A percentile compares a stretch with the other conserved stretches of the same genome.
Evolutionary conservation across 2,888 invertebrate species (phyloP).

Genomic region (Megamerina dolium): DNA sequence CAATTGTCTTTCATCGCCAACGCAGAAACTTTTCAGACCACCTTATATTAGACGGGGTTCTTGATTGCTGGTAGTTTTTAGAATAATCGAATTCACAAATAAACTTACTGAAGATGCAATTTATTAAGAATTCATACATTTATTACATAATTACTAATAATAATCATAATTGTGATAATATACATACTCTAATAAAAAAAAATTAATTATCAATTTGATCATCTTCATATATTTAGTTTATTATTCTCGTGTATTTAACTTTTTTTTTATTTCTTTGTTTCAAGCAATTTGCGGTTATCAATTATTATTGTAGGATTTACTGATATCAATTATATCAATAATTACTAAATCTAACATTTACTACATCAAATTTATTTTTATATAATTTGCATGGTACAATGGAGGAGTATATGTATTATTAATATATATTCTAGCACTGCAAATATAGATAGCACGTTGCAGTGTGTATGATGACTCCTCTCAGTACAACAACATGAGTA

Average conservation of each 20-base stretch:
- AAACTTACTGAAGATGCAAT: too few relatives aligned
- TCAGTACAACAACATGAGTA: too few relatives aligned
- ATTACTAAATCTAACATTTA: conserved; percentile 12
- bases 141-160: conserved; percentile 6
- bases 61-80: too few relatives aligned
- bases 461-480: too few relatives aligned
- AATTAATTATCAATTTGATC: conserved; percentile 3
- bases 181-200: not conserved
- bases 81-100: too few relatives aligned
- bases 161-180: conserved; percentile 4
- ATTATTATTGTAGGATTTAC: conserved; percentile 8
- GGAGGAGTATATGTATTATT: not conserved
- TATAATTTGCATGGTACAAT: too few relatives aligned
- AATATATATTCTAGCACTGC: not conserved
- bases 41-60: too few relatives aligned
- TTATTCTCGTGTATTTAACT: not conserved
- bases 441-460: not conserved
- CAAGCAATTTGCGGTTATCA: conserved; percentile 7
- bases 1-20: too few relatives aligned
- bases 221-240: conserved; percentile 6
- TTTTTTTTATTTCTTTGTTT: conserved; percentile 1
- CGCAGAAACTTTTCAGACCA: too few relatives aligned
- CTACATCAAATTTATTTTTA: not conserved
- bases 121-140: conserved; percentile 9
- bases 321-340: conserved; percentile 4